Percentiles rank a stretch among this genome's conserved stretches.
These are phyloP conservation scores for Drosophila melanosoma DNA, from an alignment of 2,888 invertebrate genomes.

Conservation along the genomic window DNA sequence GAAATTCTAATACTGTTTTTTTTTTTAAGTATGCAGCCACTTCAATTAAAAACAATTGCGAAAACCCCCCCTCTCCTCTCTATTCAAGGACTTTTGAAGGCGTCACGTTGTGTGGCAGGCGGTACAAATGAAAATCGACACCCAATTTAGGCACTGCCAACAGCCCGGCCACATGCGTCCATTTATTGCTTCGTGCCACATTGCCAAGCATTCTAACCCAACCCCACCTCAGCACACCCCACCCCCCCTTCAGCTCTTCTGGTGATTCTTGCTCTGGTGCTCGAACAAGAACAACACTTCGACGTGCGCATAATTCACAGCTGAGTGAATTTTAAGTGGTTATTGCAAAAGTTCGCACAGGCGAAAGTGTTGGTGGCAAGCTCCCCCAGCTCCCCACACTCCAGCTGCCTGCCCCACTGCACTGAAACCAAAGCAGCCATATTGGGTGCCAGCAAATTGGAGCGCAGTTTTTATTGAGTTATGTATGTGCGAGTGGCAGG, in stretches of 20 bases:
- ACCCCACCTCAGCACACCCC: not conserved
- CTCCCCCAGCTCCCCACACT: not conserved
- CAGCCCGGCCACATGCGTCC: conserved; percentile 69
- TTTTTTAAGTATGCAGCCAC: not conserved
- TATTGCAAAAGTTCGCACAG: conserved; percentile 80
- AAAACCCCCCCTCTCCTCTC: conserved; percentile 14
- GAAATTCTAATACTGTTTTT: not conserved
- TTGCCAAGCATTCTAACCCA: conserved; percentile 9
- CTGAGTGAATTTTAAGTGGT: conserved; percentile 84
- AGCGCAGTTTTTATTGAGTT: conserved; percentile 73
- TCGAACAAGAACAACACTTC: conserved; percentile 81
- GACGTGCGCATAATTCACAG: conserved; percentile 82
- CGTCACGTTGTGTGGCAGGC: conserved; percentile 9
- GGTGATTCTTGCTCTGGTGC: conserved; percentile 32
- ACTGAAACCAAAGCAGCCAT: conserved; percentile 27
- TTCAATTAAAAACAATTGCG: conserved; percentile 42
- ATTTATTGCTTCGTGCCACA: conserved; percentile 56
- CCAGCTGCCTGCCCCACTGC: conserved; percentile 14
- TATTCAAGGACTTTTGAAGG: conserved; percentile 3
- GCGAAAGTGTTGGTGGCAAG: conserved; percentile 72
- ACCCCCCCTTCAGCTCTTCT: conserved; percentile 4
- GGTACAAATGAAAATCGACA: conserved; percentile 67
- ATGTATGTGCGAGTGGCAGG: conserved; percentile 13
- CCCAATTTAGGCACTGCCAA: conserved; percentile 56
- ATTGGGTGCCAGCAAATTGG: conserved; percentile 58